Percentiles rank a stretch among this genome's conserved stretches.
phyloP scores from a whole-genome alignment of 2,797 vertebrate species.

The Margarornis squamiger region DNA sequence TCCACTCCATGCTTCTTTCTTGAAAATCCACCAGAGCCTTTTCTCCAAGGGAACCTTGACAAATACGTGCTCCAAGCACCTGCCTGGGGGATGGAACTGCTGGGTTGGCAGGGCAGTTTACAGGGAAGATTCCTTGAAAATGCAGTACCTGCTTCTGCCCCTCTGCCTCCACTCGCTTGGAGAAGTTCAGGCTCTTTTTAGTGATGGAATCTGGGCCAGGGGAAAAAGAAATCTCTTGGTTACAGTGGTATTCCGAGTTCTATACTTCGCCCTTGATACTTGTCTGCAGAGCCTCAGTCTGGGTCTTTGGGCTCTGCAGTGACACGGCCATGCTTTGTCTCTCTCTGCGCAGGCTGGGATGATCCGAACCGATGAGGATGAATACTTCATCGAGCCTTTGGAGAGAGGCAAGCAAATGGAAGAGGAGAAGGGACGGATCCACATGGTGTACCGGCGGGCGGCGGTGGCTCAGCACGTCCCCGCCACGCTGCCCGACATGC shows the following conservation, averaged over 20 bases:
- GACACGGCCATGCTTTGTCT: not conserved
- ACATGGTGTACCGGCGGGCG: conserved; percentile 92
- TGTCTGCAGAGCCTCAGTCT: not conserved
- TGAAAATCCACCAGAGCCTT: not conserved
- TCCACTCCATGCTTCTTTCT: not conserved
- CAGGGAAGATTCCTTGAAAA: not conserved
- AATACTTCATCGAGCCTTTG: conserved; percentile 97
- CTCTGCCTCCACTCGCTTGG: not conserved
- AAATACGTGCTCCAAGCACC: not conserved
- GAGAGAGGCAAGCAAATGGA: conserved; percentile 90
- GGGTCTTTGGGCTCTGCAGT: not conserved
- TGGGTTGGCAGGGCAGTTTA: not conserved
- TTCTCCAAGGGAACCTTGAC: not conserved
- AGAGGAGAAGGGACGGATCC: conserved; percentile 90
- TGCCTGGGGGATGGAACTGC: not conserved
- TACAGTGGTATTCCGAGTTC: not conserved
- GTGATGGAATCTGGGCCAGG: accelerated
- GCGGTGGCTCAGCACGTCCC: conserved; percentile 73
- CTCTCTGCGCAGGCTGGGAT: conserved; percentile 86
- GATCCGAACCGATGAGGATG: conserved; percentile 91
- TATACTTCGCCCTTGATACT: not conserved
- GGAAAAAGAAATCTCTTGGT: not conserved
- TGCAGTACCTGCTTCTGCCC: not conserved
- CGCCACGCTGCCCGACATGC: conserved; percentile 78
- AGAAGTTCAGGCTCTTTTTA: not conserved